Evolutionary conservation across 1,140 invertebrate genomes (phyloP).

Genomic region (Chrysomallon squamiferum): DNA sequence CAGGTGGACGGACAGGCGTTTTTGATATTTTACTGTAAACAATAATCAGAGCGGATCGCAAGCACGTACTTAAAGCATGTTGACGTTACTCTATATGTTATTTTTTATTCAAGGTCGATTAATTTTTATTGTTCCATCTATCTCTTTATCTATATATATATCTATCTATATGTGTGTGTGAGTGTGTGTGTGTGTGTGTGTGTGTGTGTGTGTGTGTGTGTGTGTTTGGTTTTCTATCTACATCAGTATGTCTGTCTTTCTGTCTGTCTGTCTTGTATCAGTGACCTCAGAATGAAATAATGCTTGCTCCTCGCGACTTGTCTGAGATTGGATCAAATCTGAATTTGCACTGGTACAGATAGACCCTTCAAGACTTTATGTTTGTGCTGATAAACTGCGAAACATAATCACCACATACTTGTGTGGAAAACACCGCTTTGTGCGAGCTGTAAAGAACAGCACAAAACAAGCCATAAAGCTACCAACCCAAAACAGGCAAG

Average conservation of each 20-base stretch:
- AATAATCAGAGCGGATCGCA: neutral
- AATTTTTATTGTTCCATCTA: neutral
- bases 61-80: neutral
- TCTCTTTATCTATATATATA: neutral
- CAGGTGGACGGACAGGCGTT: too few relatives aligned
- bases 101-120: neutral
- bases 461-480: neutral
- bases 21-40: neutral
- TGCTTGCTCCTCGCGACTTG: slow-evolving; percentile 1
- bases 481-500: slow-evolving; percentile 1
- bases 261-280: neutral
- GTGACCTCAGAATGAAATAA: too few relatives aligned
- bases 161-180: neutral
- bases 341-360: too few relatives aligned
- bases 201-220: slow-evolving; percentile 13
- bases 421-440: too few relatives aligned
- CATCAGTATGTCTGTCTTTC: slow-evolving; percentile 12
- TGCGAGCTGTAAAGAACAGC: neutral
- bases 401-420: neutral
- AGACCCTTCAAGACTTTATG: too few relatives aligned
- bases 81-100: neutral
- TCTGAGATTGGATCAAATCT: too few relatives aligned
- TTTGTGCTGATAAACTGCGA: neutral
- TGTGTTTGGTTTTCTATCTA: slow-evolving; percentile 1
- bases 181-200: slow-evolving; percentile 7